A percentile compares a stretch with the other conserved stretches of the same genome.
Evolutionary conservation across 2,113 vertebrate genomes (phyloP).

Genomic region (Climacteris rufus): DNA sequence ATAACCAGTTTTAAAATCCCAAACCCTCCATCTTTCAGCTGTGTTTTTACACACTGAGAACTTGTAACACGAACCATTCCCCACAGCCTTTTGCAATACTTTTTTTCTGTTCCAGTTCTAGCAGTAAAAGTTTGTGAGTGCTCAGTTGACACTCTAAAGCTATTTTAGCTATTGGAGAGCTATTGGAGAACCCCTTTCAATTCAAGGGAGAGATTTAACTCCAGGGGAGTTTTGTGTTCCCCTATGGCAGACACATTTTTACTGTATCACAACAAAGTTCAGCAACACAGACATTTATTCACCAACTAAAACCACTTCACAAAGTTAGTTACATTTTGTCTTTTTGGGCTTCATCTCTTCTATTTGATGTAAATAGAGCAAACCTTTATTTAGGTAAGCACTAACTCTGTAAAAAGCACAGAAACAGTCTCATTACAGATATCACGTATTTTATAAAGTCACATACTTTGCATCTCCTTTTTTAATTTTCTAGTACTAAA

Average conservation of each 20-base stretch:
- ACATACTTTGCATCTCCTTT: neutral
- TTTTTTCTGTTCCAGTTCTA: neutral
- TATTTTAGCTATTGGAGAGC: neutral
- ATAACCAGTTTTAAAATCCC: neutral
- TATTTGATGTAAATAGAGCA: neutral
- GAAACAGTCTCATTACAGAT: neutral
- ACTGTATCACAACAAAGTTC: neutral
- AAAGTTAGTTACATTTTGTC: neutral
- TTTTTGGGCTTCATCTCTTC: neutral
- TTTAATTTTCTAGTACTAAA: neutral
- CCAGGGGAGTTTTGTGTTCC: neutral
- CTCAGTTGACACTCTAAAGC: neutral
- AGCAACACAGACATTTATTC: neutral
- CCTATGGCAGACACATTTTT: neutral
- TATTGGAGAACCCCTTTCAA: neutral
- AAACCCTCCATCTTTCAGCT: neutral
- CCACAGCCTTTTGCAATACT: neutral
- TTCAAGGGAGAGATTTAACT: neutral
- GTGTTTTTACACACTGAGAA: neutral
- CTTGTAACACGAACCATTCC: neutral
- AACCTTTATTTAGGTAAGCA: neutral
- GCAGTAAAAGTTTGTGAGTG: neutral
- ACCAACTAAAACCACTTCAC: neutral
- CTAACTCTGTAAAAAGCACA: neutral
- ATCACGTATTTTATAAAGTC: neutral